Percentiles rank a stretch among this genome's conserved stretches.
Conservation (phyloP, 2,888 invertebrate genomes). For the Sinelater perroti region DNA sequence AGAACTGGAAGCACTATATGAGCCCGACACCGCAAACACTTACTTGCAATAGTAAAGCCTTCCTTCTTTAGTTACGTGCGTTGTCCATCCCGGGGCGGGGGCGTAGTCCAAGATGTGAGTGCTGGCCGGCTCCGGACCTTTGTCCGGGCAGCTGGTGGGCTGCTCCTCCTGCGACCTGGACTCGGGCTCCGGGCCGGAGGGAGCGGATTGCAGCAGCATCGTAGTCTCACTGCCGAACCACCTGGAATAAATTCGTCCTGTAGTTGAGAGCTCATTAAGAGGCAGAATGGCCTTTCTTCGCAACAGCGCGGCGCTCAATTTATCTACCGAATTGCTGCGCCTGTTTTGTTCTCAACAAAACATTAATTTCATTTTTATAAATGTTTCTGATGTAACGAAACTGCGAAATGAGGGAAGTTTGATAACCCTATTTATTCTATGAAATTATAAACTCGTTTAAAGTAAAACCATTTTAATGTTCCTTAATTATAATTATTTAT, state of each 20-base stretch:
- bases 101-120: slow-evolving; percentile 62
- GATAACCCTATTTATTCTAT: too few relatives aligned
- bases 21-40: slow-evolving; percentile 58
- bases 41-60: slow-evolving; percentile 92
- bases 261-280: too few relatives aligned
- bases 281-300: too few relatives aligned
- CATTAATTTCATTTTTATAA: too few relatives aligned
- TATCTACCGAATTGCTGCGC: too few relatives aligned
- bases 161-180: slow-evolving; percentile 41
- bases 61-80: slow-evolving; percentile 80
- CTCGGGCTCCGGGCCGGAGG: slow-evolving; percentile 43
- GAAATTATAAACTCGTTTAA: too few relatives aligned
- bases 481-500: too few relatives aligned
- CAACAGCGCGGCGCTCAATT: too few relatives aligned
- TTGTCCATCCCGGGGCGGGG: slow-evolving; percentile 74
- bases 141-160: slow-evolving; percentile 16
- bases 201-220: slow-evolving; percentile 50
- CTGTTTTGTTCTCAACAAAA: too few relatives aligned
- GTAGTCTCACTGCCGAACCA: slow-evolving; percentile 13
- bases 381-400: too few relatives aligned
- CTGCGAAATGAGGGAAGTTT: too few relatives aligned
- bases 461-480: too few relatives aligned
- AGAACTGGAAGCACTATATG: slow-evolving; percentile 3
- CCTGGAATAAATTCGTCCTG: slow-evolving; percentile 13
- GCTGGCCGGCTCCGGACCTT: slow-evolving; percentile 32